Percentiles rank a stretch among this genome's conserved stretches.
These are phyloP conservation scores for Ailurus styani DNA, from an alignment of 2,113 vertebrate species.

Conservation along the genomic window DNA sequence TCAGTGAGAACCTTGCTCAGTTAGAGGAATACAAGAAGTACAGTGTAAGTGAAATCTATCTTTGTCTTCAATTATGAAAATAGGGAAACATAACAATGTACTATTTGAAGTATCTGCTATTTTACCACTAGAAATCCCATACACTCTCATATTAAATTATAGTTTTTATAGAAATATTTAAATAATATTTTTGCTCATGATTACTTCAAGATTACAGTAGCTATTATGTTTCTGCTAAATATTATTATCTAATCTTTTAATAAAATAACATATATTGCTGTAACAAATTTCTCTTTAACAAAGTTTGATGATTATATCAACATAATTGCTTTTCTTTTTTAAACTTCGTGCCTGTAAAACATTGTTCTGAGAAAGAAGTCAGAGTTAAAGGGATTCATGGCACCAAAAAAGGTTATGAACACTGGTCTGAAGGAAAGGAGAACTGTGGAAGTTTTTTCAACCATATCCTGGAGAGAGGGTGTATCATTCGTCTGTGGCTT, in stretches of 20 bases:
- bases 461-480: background rate
- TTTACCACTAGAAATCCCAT: background rate
- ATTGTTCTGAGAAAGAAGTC: background rate
- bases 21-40: background rate
- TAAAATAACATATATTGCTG: background rate
- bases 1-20: background rate
- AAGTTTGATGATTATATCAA: background rate
- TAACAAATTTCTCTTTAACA: background rate
- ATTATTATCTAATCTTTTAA: background rate
- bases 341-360: background rate
- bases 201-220: background rate
- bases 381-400: background rate
- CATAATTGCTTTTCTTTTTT: background rate
- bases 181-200: background rate
- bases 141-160: background rate
- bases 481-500: background rate
- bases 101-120: background rate
- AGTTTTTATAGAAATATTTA: background rate
- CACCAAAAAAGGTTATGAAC: background rate
- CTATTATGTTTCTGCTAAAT: background rate
- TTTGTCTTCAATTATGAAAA: background rate
- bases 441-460: background rate
- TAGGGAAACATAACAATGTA: background rate
- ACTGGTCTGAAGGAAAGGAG: background rate
- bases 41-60: background rate